Percentiles rank a stretch among this genome's conserved stretches.
Conservation (phyloP, 2,888 invertebrate genomes). For the Rapana venosa region DNA sequence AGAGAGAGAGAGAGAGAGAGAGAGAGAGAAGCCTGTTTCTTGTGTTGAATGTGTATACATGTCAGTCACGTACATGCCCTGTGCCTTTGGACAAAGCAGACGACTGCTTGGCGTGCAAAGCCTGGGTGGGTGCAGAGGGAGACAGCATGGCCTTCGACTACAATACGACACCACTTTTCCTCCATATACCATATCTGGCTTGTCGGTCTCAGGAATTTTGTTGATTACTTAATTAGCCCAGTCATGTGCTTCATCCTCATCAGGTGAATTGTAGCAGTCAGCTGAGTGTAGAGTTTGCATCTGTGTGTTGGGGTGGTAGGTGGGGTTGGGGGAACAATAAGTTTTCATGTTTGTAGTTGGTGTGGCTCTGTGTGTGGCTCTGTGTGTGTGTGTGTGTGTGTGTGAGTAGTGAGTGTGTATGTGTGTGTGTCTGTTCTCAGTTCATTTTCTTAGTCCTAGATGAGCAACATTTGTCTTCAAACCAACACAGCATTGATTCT, state of each 20-base stretch:
- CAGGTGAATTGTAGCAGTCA: neutral
- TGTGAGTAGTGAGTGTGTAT: constrained; percentile 1
- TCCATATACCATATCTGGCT: constrained; percentile 21
- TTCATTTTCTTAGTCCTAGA: no score
- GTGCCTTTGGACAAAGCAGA: constrained; percentile 22
- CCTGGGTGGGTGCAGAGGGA: neutral
- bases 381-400: constrained; percentile 4
- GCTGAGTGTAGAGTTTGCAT: neutral
- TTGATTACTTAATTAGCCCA: neutral
- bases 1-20: no score
- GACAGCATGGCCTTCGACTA: neutral
- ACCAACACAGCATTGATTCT: no score
- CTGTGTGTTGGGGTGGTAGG: neutral
- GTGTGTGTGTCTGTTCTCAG: neutral
- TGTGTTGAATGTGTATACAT: neutral
- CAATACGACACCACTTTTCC: neutral
- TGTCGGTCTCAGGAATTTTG: constrained; percentile 20
- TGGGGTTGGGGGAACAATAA: no score
- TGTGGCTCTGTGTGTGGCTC: no score
- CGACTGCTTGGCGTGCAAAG: neutral
- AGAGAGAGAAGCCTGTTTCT: no score
- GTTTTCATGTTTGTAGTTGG: neutral
- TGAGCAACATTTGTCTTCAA: no score
- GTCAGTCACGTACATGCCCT: neutral
- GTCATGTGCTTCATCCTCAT: neutral